Evolutionary conservation across 1,140 invertebrate genomes (phyloP), one percentile per base, ranked within the genome.

Genomic region (Euwallacea fornicatus): DNA sequence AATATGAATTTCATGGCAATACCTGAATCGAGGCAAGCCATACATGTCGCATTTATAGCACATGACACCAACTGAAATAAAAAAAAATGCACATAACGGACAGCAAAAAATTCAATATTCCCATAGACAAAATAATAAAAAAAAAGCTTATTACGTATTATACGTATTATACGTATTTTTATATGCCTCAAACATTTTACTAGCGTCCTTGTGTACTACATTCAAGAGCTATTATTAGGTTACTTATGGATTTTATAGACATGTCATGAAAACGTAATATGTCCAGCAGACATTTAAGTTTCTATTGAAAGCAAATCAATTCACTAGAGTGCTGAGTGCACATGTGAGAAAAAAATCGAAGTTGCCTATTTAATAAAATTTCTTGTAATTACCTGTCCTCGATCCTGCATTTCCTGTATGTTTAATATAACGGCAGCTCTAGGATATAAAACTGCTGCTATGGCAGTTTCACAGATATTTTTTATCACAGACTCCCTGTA

Each of bases 361-460:
- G 4, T 33, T 33, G 21, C 21, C 1, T 33, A 33, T 33, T 33
- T 33, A 33, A 33, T 33, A 33, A 33, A 33, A 33, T 33, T 33
- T 6, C n/a, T 84, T 4, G 21, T 33, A 33, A 33, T 85, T 84
- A 95, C 91, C 70, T 92, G 91, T 71, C 93, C 92, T 79, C 84
- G 87, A 83, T 95, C 88, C 83, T 96, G 90, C 75, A 96, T 83
- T 84, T 97, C 94, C 83, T 97, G 94, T 67, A 96, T 77, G 73
- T 91, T 90, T 13, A 97, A 83, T 8, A 86, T 87, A 71, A 96
- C 88, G 16, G 88, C 85, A 7, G 93, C 88, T 43, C 93, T 84
- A 6, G 94, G 94, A 84, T 95, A 90, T 15, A 93, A 78, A 61
- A 85, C 82, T 0, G 88, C 83, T 2, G 93, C 77, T 53, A 96